Conservation (phyloP, 53 echinoderm and acorn worm species). For the Actinopyga echinites region DNA sequence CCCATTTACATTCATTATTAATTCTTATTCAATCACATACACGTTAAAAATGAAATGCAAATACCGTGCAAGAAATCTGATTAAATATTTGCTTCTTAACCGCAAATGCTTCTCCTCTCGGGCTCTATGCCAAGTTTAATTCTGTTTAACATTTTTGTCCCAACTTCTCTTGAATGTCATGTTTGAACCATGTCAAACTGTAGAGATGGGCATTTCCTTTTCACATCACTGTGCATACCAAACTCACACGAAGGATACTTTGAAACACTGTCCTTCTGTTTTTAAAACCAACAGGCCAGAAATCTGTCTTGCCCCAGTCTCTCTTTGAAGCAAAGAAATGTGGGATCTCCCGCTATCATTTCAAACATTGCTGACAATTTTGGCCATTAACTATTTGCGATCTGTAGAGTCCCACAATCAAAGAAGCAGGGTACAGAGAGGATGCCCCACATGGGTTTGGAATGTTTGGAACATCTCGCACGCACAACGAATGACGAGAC, state of each 20-base stretch:
- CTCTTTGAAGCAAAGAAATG: neutral
- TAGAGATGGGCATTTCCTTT: too few relatives aligned
- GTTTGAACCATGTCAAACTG: too few relatives aligned
- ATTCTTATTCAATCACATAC: too few relatives aligned
- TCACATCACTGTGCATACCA: constrained; percentile 22
- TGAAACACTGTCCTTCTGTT: neutral
- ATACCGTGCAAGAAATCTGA: too few relatives aligned
- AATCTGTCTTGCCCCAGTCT: neutral
- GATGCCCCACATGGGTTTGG: constrained; percentile 30
- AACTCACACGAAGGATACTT: neutral
- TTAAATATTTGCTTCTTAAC: too few relatives aligned
- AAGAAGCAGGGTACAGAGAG: neutral
- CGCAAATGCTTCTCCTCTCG: too few relatives aligned
- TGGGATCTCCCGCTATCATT: constrained; percentile 35
- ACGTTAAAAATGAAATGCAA: too few relatives aligned
- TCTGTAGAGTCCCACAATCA: constrained; percentile 9
- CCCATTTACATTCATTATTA: too few relatives aligned
- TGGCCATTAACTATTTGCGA: constrained; percentile 21
- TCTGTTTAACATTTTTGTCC: too few relatives aligned
- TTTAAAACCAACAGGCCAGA: neutral
- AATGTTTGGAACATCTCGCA: constrained; percentile 21
- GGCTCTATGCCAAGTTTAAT: too few relatives aligned
- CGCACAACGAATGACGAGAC: constrained; percentile 5
- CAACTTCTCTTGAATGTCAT: too few relatives aligned
- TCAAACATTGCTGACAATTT: constrained; percentile 41